Evolutionary conservation across 2,888 invertebrate species (phyloP).

Genomic region (Creontiades dilutus): DNA sequence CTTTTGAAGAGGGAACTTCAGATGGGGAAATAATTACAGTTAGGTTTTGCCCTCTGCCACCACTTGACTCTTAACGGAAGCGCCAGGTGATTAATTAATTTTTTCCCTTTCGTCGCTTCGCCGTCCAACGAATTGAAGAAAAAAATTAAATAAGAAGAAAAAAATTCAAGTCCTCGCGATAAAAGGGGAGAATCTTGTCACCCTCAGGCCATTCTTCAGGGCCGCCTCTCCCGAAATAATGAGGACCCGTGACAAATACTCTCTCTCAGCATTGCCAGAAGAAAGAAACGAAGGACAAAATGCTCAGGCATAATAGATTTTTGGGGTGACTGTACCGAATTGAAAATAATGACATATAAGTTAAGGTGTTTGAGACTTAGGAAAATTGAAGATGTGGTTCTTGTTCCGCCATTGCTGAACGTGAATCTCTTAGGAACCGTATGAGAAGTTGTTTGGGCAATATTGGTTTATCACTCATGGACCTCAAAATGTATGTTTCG

Average conservation of each 20-base stretch:
- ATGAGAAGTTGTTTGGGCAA: too few species aligned
- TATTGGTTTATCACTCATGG: too few species aligned
- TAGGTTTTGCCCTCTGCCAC: neutral
- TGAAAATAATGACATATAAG: too few species aligned
- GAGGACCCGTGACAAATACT: neutral
- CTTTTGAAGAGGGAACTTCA: too few species aligned
- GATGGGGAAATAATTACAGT: neutral
- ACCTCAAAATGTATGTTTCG: too few species aligned
- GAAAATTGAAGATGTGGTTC: too few species aligned
- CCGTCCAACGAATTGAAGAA: neutral
- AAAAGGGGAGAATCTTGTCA: neutral
- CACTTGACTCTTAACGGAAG: slow-evolving; percentile 18
- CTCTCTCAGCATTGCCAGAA: neutral
- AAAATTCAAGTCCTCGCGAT: neutral
- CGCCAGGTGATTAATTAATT: slow-evolving; percentile 8
- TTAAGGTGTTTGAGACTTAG: too few species aligned
- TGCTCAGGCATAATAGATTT: too few species aligned
- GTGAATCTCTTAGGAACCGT: too few species aligned
- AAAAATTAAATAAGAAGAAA: neutral
- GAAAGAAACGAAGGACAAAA: too few species aligned
- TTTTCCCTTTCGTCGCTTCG: neutral
- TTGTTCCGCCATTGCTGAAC: too few species aligned
- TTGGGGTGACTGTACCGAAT: too few species aligned
- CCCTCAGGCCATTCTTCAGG: neutral
- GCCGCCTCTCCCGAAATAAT: neutral